phyloP scores from a whole-genome alignment of 2,113 vertebrate species.

The Peromyscus maniculatus region DNA sequence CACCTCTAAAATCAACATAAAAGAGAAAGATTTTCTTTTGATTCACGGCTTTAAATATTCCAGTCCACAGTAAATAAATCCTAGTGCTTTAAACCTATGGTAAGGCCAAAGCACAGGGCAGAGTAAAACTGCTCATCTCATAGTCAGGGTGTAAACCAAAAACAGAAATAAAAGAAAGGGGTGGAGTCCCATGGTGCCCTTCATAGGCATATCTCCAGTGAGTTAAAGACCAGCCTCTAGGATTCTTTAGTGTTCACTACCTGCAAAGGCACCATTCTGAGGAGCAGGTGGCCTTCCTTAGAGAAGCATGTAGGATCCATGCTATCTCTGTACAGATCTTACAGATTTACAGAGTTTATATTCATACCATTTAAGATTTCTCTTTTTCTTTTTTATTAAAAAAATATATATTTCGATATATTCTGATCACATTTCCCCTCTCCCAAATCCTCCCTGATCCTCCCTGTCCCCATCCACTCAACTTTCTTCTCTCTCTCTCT shows the following conservation, averaged over 20 bases:
- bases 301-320: neutral
- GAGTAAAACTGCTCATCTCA: neutral
- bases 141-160: neutral
- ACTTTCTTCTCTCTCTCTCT: neutral
- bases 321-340: neutral
- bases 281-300: neutral
- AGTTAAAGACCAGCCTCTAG: neutral
- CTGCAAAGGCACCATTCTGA: neutral
- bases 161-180: neutral
- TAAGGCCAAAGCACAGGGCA: neutral
- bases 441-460: neutral
- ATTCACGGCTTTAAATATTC: neutral
- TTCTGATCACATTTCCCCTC: neutral
- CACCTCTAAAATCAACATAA: neutral
- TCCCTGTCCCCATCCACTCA: neutral
- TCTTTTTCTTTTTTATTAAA: too few species aligned
- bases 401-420: neutral
- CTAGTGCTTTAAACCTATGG: neutral
- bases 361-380: neutral
- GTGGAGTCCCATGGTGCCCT: neutral
- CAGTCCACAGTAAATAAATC: neutral
- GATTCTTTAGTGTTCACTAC: neutral
- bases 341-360: neutral
- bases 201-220: neutral
- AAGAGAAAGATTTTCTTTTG: neutral